Evolutionary conservation across 2,888 invertebrate species (phyloP).

Genomic region (Lacanobia oleracea): DNA sequence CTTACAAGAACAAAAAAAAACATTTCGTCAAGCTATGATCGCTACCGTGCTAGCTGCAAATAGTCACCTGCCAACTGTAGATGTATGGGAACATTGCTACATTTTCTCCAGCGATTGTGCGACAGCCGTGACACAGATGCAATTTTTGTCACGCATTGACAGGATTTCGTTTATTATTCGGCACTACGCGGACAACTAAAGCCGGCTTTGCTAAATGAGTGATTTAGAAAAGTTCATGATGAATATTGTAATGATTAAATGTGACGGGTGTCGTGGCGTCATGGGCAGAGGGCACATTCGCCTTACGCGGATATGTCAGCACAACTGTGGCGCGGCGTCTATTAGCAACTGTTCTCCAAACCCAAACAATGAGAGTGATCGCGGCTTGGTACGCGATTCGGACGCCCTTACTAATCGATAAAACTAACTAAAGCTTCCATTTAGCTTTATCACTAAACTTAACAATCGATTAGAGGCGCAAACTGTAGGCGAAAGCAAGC

Average conservation of each 20-base stretch:
- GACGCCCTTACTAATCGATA: constrained; percentile 84
- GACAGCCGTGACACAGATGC: constrained; percentile 67
- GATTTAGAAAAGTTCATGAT: constrained; percentile 64
- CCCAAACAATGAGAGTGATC: constrained; percentile 89
- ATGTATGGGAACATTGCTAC: constrained; percentile 88
- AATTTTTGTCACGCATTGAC: constrained; percentile 66
- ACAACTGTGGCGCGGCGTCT: constrained; percentile 81
- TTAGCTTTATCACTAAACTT: constrained; percentile 75
- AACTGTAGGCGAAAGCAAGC: constrained; percentile 70
- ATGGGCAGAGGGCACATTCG: constrained; percentile 81
- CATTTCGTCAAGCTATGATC: constrained; percentile 76
- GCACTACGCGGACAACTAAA: constrained; percentile 53
- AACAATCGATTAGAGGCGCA: constrained; percentile 70
- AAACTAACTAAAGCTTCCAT: constrained; percentile 75
- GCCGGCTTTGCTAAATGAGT: constrained; percentile 62
- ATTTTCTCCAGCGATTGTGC: constrained; percentile 75
- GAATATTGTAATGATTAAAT: constrained; percentile 58
- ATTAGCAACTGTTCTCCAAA: constrained; percentile 85
- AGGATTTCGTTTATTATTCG: constrained; percentile 46
- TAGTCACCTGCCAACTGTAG: constrained; percentile 88
- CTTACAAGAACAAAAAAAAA: constrained; percentile 66
- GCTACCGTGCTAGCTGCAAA: constrained; percentile 74
- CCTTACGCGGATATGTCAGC: constrained; percentile 78
- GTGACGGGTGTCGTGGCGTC: constrained; percentile 65
- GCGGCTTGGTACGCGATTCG: constrained; percentile 86